phyloP scores from a whole-genome alignment of 2,797 vertebrate genomes.

The Chrosomus eos region DNA sequence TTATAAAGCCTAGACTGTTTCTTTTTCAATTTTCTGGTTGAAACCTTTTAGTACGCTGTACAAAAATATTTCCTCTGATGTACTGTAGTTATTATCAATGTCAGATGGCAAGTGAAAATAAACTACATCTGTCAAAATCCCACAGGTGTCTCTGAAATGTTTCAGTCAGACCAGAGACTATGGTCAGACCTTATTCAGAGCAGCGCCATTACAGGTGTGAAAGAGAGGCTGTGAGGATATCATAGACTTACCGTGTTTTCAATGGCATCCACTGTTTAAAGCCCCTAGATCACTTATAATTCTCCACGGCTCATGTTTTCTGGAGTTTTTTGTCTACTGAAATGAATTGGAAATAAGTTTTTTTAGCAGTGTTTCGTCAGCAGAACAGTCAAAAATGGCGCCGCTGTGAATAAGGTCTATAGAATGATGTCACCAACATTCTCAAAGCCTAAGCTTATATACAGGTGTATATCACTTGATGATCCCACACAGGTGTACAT shows the following conservation, averaged over 20 bases:
- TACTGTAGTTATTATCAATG: slow-evolving; percentile 51
- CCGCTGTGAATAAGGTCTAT: background rate
- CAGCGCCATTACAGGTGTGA: background rate
- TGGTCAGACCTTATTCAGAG: background rate
- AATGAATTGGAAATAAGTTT: background rate
- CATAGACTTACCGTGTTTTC: background rate
- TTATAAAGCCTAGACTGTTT: background rate
- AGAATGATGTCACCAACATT: no score
- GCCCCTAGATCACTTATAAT: background rate
- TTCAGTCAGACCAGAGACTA: background rate
- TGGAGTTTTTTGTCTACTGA: background rate
- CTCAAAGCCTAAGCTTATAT: no score
- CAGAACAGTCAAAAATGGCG: background rate
- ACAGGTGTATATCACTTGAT: no score
- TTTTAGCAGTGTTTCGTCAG: background rate
- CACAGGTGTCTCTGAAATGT: background rate
- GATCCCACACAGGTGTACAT: no score
- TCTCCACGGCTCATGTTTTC: background rate
- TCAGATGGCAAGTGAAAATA: slow-evolving; percentile 68
- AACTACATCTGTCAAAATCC: slow-evolving; percentile 61
- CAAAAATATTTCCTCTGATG: background rate
- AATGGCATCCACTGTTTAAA: background rate
- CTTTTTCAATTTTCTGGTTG: slow-evolving; percentile 12
- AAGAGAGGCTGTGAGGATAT: background rate
- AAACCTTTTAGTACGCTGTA: slow-evolving; percentile 11